phyloP scores from a whole-genome alignment of 1,140 invertebrate genomes.

The Drosophila sproati region DNA sequence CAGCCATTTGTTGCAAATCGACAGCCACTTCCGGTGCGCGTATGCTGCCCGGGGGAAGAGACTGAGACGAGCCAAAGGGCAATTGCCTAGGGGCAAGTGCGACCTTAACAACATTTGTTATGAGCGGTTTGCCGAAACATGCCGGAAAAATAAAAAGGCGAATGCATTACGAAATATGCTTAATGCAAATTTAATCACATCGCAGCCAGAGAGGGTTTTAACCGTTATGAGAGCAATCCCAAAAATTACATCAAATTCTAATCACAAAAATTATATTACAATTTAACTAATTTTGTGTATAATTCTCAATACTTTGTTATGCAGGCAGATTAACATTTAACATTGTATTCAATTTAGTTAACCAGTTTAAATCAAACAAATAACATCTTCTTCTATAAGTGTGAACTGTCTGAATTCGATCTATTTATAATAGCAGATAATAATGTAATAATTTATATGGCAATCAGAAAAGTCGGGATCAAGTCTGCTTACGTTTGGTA shows the following conservation, averaged over 20 bases:
- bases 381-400: too few species aligned
- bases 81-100: neutral
- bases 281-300: neutral
- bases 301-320: neutral
- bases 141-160: conserved; percentile 28
- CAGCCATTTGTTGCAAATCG: conserved; percentile 79
- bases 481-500: neutral
- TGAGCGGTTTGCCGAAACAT: conserved; percentile 55
- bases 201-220: neutral
- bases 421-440: too few species aligned
- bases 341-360: too few species aligned
- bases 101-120: conserved; percentile 59
- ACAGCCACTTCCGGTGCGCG: conserved; percentile 75
- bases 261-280: neutral
- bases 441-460: too few species aligned
- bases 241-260: neutral
- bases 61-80: neutral
- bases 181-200: conserved; percentile 64
- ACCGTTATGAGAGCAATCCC: neutral
- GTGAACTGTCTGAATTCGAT: too few species aligned
- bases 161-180: conserved; percentile 42
- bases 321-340: too few species aligned
- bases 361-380: too few species aligned
- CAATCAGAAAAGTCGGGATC: neutral
- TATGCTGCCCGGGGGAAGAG: conserved; percentile 2